Conservation (phyloP, 2,113 vertebrate species). For the Strix uralensis region DNA sequence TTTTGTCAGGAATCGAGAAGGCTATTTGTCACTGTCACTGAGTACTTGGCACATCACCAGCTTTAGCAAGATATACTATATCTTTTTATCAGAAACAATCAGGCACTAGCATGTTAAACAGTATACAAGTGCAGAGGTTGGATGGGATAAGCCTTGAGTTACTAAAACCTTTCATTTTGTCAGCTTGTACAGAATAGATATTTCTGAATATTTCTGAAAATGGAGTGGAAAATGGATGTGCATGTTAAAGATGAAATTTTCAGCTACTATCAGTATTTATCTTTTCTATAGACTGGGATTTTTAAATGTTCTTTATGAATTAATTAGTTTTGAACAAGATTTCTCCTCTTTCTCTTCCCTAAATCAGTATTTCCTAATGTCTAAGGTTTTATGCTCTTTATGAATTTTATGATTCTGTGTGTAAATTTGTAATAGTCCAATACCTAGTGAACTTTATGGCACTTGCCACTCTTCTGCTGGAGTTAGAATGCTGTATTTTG, state of each 20-base stretch:
- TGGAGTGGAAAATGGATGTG: background rate
- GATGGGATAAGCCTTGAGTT: background rate
- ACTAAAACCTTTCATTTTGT: background rate
- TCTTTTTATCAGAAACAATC: slow-evolving; percentile 2
- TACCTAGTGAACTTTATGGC: background rate
- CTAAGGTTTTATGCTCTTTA: background rate
- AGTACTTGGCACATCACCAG: slow-evolving; percentile 6
- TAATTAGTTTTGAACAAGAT: background rate
- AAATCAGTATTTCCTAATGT: background rate
- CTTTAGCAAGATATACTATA: background rate
- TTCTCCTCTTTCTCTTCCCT: background rate
- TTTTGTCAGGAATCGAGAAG: slow-evolving; percentile 60
- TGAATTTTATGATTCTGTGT: background rate
- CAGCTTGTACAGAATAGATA: background rate
- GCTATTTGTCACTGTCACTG: slow-evolving; percentile 38
- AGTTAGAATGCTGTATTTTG: background rate
- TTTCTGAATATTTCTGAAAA: background rate
- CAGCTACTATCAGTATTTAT: background rate
- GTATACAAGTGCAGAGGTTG: background rate
- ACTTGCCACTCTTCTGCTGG: background rate
- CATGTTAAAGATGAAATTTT: background rate
- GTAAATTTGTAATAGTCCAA: background rate
- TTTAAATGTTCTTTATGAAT: background rate
- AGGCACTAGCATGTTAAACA: background rate
- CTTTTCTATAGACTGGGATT: background rate